Conservation (phyloP, 2,888 invertebrate species). For the Heliconius cydno region DNA sequence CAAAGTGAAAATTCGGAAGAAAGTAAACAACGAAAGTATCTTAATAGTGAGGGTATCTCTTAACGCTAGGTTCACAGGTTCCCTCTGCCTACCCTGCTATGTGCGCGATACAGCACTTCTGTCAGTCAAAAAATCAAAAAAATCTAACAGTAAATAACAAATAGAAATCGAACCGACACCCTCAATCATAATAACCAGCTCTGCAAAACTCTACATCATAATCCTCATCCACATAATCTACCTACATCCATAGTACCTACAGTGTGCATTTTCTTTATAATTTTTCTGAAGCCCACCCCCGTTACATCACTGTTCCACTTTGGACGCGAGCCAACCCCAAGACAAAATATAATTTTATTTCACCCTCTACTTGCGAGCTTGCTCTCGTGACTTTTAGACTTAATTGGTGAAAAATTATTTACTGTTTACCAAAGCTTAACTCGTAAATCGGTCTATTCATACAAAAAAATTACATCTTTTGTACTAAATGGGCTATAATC, state of each 20-base stretch:
- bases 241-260: not conserved
- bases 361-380: slow-evolving; percentile 33
- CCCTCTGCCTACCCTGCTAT: too few relatives aligned
- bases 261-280: slow-evolving; percentile 25
- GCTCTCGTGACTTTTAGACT: slow-evolving; percentile 38
- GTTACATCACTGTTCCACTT: slow-evolving; percentile 36
- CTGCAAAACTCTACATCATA: not conserved
- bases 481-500: not conserved
- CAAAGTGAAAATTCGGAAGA: too few relatives aligned
- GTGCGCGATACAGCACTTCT: too few relatives aligned
- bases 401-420: slow-evolving; percentile 37
- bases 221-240: not conserved
- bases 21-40: too few relatives aligned
- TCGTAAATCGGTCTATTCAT: slow-evolving; percentile 13
- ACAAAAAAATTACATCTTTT: slow-evolving; percentile 6
- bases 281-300: slow-evolving; percentile 21
- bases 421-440: slow-evolving; percentile 9
- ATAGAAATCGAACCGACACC: not conserved
- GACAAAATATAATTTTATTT: slow-evolving; percentile 39
- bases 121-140: too few relatives aligned
- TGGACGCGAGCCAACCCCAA: slow-evolving; percentile 38
- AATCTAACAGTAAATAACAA: not conserved
- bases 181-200: not conserved
- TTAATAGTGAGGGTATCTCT: too few relatives aligned
- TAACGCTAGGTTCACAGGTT: too few relatives aligned